Evolutionary conservation across 2,888 invertebrate species (phyloP), one percentile per base, ranked within the genome.

Genomic region (Caenorhabditis wallacei): DNA sequence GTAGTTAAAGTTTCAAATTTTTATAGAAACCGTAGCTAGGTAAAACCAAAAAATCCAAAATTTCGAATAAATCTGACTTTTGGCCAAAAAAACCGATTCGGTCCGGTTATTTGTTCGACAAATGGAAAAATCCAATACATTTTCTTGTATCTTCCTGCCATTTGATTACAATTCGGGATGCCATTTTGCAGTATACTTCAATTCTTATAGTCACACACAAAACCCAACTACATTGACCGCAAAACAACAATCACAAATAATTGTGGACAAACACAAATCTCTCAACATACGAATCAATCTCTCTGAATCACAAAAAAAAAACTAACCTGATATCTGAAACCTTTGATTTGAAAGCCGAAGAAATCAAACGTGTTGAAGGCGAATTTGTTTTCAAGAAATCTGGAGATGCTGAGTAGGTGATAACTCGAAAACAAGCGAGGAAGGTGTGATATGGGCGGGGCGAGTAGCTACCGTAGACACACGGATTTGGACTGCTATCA

Each of bases 171-270:
- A 68, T 59, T 53, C 37, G n/a, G 26, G 74, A 61, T 59, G 68
- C 37, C 51, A 46, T 61, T 78, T 61, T 59, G 69, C 69, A 69
- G 53, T 78, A 69, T 69, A 78, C 78, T 78, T 78, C 78, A 78
- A 78, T 63, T 63, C 51, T 78, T 78, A 78, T 78, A 63, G 78
- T 78, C 51, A 61, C 61, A n/a, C 66, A 66, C 48, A 66, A 68
- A 18, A 54, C 43, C 24, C 35, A 46, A 43, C 59, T 51, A 59
- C 53, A 57, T 57, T n/a, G 51, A 54, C 61, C 20, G 40, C 35
- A n/a, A 48, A 53, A 78, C 78, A 78, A 69, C 69, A 72, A 63
- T 54, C 78, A 75, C 56, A 57, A 64, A 26, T 30, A 30, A 30
- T 16, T 11, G 18, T 24, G 46, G 20, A 76, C 68, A 43, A 63